Percentiles rank a stretch among this genome's conserved stretches.
Conservation (phyloP, 2,888 invertebrate genomes). For the Caenorhabditis wallacei region DNA sequence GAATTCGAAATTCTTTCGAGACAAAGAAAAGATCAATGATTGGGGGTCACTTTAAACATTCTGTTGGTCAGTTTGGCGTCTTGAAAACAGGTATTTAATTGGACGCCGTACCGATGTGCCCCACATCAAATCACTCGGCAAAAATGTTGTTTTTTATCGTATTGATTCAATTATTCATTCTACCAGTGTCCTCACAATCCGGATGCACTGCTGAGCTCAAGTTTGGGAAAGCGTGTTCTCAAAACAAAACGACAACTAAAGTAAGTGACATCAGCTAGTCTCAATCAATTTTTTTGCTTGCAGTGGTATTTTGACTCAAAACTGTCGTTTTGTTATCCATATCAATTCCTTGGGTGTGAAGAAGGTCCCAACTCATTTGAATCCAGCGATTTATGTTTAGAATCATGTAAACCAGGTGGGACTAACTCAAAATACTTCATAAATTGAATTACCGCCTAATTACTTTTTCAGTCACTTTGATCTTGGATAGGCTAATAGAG, state of each 20-base stretch:
- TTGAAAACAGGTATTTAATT: constrained; percentile 38
- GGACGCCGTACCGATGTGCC: constrained; percentile 18
- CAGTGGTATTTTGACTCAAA: constrained; percentile 58
- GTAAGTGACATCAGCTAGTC: not conserved
- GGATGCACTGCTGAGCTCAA: constrained; percentile 21
- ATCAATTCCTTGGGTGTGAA: constrained; percentile 56
- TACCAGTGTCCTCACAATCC: not conserved
- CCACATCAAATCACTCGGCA: not conserved
- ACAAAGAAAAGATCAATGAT: constrained; percentile 46
- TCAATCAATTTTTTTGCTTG: not conserved
- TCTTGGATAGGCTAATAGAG: not conserved
- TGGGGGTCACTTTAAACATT: constrained; percentile 59
- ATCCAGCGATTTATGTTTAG: constrained; percentile 46
- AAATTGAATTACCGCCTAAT: not conserved
- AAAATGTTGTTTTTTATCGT: constrained; percentile 13
- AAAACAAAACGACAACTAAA: constrained; percentile 44
- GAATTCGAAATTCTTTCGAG: not conserved
- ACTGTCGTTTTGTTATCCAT: constrained; percentile 51
- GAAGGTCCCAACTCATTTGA: constrained; percentile 57
- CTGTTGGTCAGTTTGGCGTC: constrained; percentile 23
- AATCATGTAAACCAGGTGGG: constrained; percentile 58
- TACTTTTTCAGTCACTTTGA: not conserved
- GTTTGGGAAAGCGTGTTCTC: constrained; percentile 38
- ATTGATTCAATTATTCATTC: constrained; percentile 15
- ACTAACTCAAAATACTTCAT: not conserved